Conservation (phyloP, 1,140 invertebrate genomes). For the Octopus sinensis region DNA sequence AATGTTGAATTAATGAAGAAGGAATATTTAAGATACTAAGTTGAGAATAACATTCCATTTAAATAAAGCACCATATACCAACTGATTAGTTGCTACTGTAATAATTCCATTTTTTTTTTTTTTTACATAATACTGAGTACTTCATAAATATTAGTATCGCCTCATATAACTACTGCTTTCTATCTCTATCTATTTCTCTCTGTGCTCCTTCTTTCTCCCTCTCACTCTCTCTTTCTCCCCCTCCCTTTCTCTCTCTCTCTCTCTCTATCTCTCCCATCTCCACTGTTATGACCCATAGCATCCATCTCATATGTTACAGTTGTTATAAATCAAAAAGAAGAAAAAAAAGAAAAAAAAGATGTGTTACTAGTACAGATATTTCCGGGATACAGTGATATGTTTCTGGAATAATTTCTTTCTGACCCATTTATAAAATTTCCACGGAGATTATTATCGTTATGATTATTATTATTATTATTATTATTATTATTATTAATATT, state of each 20-base stretch:
- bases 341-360: neutral
- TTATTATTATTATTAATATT: neutral
- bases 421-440: conserved; percentile 8
- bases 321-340: neutral
- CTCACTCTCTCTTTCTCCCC: neutral
- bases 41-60: too few species aligned
- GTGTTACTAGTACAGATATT: neutral
- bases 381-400: neutral
- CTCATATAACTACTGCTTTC: too few species aligned
- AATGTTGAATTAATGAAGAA: too few species aligned
- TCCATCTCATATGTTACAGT: conserved; percentile 3
- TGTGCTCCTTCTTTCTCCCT: neutral
- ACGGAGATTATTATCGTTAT: neutral
- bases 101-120: too few species aligned
- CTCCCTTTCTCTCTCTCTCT: neutral
- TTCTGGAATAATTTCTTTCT: neutral
- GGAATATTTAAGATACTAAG: too few species aligned
- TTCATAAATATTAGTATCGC: too few species aligned
- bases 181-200: neutral
- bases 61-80: too few species aligned
- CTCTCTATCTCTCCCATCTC: neutral
- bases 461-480: neutral
- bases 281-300: neutral
- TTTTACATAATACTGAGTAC: too few species aligned
- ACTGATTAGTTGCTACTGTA: too few species aligned